These are phyloP conservation scores for Malurus splendens DNA, from an alignment of 2,797 vertebrate species.

Conservation along the genomic window DNA sequence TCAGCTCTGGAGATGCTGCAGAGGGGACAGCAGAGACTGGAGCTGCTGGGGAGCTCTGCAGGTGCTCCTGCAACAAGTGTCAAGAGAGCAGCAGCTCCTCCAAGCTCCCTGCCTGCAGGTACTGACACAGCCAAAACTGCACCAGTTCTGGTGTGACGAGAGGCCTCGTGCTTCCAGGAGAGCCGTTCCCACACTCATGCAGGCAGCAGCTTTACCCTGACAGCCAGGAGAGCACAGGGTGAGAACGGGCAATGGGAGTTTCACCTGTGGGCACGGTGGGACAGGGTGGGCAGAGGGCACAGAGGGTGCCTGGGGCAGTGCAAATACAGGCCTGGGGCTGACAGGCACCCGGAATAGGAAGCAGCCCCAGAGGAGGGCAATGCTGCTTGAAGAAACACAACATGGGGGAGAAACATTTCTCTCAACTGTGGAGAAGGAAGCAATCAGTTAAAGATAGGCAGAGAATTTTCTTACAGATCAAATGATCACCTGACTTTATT, in stretches of 20 bases:
- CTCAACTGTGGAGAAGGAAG: background rate
- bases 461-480: background rate
- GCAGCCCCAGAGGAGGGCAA: background rate
- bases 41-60: background rate
- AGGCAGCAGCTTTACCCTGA: fast-evolving
- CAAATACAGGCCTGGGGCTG: background rate
- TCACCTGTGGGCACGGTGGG: background rate
- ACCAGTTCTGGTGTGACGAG: fast-evolving
- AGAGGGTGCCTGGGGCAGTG: too few relatives aligned
- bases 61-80: background rate
- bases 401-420: background rate
- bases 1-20: background rate
- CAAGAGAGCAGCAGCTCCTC: background rate
- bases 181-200: background rate
- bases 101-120: fast-evolving
- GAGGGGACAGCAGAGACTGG: background rate
- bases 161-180: fast-evolving
- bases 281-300: background rate
- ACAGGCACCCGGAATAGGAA: fast-evolving
- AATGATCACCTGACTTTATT: background rate
- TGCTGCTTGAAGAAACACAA: fast-evolving
- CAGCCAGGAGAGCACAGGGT: fast-evolving
- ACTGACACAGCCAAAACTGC: background rate
- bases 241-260: background rate
- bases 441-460: background rate